These are phyloP conservation scores for Orientallactaga sibirica DNA, from an alignment of 2,797 vertebrate species.

Conservation along the genomic window DNA sequence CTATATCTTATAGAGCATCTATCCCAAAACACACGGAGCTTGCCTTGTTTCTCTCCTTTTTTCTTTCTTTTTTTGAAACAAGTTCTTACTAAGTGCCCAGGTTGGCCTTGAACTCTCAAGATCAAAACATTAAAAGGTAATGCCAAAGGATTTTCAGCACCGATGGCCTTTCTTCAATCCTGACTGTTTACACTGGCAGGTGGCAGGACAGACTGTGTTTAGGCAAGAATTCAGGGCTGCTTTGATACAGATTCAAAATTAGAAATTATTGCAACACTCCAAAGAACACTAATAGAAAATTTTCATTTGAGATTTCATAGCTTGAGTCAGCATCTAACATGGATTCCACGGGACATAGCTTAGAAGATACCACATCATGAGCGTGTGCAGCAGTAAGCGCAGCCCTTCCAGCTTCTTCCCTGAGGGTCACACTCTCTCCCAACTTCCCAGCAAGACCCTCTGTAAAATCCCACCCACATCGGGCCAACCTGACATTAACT, in stretches of 20 bases:
- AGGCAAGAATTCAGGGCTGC: slow-evolving; percentile 6
- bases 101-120: neutral
- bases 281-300: slow-evolving; percentile 62
- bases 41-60: neutral
- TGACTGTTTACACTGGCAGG: neutral
- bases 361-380: neutral
- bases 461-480: neutral
- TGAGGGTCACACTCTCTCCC: neutral
- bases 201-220: neutral
- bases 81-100: neutral
- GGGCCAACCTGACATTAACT: neutral
- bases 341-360: neutral
- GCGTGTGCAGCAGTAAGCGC: neutral
- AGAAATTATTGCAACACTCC: slow-evolving; percentile 32
- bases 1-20: neutral
- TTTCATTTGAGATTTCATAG: slow-evolving; percentile 37
- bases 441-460: neutral
- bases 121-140: neutral
- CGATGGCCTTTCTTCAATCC: neutral
- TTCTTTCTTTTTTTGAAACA: neutral
- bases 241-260: slow-evolving; percentile 42
- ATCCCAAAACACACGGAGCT: neutral
- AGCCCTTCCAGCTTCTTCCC: neutral
- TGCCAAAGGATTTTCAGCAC: neutral
- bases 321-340: neutral